phyloP scores from a whole-genome alignment of 2,888 invertebrate species.

The Hypercompe scribonia region DNA sequence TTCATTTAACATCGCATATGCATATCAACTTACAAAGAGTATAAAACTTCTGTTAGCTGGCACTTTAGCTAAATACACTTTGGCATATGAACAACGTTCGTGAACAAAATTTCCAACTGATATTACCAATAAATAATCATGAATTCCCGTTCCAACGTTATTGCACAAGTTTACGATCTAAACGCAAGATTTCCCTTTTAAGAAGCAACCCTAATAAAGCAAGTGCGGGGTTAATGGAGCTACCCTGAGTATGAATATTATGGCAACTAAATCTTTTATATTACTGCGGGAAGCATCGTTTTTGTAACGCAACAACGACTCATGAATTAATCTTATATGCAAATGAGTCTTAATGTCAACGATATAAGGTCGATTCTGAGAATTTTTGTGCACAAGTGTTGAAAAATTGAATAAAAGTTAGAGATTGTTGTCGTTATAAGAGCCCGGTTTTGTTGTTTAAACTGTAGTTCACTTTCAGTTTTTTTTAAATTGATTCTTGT shows the following conservation, averaged over 20 bases:
- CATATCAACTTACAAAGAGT: not conserved
- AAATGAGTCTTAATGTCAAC: conserved; percentile 41
- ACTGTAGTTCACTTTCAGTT: not conserved
- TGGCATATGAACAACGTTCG: conserved; percentile 15
- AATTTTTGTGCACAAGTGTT: conserved; percentile 8
- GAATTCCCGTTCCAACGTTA: conserved; percentile 41
- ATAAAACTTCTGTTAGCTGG: conserved; percentile 15
- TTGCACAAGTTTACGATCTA: conserved; percentile 39
- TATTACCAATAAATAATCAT: conserved; percentile 48
- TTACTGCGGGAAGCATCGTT: conserved; percentile 48
- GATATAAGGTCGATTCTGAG: conserved; percentile 27
- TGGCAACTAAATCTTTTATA: conserved; percentile 73
- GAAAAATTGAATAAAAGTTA: conserved; percentile 9
- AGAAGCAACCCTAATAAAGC: conserved; percentile 59
- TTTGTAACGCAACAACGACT: conserved; percentile 45
- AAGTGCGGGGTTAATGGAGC: conserved; percentile 64
- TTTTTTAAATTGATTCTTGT: not conserved
- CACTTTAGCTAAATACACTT: conserved; percentile 14
- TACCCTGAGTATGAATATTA: conserved; percentile 67
- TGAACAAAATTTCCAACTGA: conserved; percentile 19
- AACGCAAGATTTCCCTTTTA: conserved; percentile 46
- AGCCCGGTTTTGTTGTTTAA: conserved; percentile 7
- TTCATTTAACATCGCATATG: not conserved
- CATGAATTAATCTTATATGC: conserved; percentile 55
- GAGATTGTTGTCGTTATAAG: not conserved